Percentiles rank a stretch among this genome's conserved stretches.
phyloP scores from a whole-genome alignment of 2,888 invertebrate species.

The Drosophila falleni region DNA sequence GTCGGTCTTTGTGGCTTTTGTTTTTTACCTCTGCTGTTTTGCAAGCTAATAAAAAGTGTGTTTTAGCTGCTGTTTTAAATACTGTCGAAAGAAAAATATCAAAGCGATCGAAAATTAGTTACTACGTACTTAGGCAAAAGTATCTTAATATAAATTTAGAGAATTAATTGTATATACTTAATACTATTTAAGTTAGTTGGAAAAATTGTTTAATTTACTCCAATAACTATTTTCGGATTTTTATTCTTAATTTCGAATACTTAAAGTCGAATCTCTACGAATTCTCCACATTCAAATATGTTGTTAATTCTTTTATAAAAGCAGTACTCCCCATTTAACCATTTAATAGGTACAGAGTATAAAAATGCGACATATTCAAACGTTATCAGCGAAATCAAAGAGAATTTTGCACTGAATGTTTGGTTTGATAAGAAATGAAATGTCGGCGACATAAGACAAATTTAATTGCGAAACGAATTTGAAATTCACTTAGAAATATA shows the following conservation, averaged over 20 bases:
- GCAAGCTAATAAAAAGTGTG: conserved; percentile 8
- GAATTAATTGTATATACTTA: no score
- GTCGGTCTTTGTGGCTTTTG: conserved; percentile 29
- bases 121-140: background rate
- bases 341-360: background rate
- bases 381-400: conserved; percentile 47
- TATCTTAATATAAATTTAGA: no score
- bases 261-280: no score
- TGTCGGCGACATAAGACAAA: conserved; percentile 8
- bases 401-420: conserved; percentile 46
- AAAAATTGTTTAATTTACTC: no score
- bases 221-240: no score
- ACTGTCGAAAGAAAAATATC: conserved; percentile 15
- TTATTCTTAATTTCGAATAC: no score
- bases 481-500: conserved; percentile 18
- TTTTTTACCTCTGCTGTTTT: conserved; percentile 14
- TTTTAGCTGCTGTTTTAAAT: conserved; percentile 19
- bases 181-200: no score
- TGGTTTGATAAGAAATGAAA: conserved; percentile 34
- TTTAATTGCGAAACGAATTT: conserved; percentile 12
- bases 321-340: background rate
- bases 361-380: conserved; percentile 17
- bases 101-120: no score
- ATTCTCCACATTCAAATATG: no score
- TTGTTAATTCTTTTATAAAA: no score